Evolutionary conservation across 2,797 vertebrate species (phyloP), one percentile per base, ranked within the genome.

Genomic region (Microhierax caerulescens): DNA sequence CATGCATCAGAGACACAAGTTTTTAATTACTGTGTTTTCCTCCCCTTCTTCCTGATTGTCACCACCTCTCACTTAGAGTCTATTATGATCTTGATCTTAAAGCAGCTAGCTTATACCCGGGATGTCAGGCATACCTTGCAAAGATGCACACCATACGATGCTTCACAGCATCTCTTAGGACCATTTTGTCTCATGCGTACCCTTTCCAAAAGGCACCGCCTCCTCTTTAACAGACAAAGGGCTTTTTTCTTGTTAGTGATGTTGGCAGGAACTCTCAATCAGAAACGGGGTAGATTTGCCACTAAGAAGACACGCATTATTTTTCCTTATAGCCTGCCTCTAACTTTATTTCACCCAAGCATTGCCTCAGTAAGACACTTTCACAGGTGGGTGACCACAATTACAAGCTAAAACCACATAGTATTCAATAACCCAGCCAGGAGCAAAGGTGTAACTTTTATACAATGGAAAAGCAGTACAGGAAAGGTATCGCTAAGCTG

Each of bases 91-190:
- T 34, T 63, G 32, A 48, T 67, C 69, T 73, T 37, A 25, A 80
- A 81, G 28, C n/a, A 85, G 27, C 27, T 68, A 27, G 70, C 6
- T 77, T 27, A 60, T 14, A 20, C 41, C 4, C 0, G 3, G 23
- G 30, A 8, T 45, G 56, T 45, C 48, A 53, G 64, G 48, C 41
- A 41, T 21, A 37, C 50, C 37, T 89, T 63, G 39, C 37, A 19
- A 30, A 79, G 67, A 50, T 19, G 11, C n/a, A 4, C 2, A 3
- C 39, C 41, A 8, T 12, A 24, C 0, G 0, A 5, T 28, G 37
- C 30, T 61, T 65, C 53, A n/a, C 36, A 51, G 21, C 47, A 36
- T 21, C 37, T 67, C 34, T 63, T 37, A 24, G 60, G 50, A 21
- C 13, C 21, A 19, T 18, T 6, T 11, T 59, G 37, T 47, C 74